Evolutionary conservation across 2,888 invertebrate species (phyloP), one percentile per base, ranked within the genome.

Genomic region (Merodon equestris): DNA sequence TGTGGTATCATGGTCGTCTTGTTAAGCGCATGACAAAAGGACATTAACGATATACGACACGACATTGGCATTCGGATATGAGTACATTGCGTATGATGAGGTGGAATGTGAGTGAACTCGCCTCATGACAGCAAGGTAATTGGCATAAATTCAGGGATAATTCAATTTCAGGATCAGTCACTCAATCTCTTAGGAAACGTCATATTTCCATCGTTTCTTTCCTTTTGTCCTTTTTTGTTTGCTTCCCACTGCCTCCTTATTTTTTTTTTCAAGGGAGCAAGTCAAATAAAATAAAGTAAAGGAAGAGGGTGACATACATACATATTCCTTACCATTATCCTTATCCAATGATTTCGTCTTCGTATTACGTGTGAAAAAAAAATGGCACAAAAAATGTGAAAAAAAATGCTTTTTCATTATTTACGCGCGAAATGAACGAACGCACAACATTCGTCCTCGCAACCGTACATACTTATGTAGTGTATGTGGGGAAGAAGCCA

Each of bases 21-120:
- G 58, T 58, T 79, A 79, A 79, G 79, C 79, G 79, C 79, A 79
- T 79, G 79, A 79, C 79, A 79, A 79, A 79, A 79, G 79, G 79
- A 79, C 79, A 79, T 74, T 74, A n/a, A n/a, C n/a, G n/a, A n/a
- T n/a, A n/a, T n/a, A 27, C 27, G 27, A 27, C 27, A 27, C 7
- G 27, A 27, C 7, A 27, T 27, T 27, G 27, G 27, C 27, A 27
- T 27, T 27, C 27, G 27, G 27, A 27, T 27, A 27, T 27, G 27
- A 27, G 27, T 7, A 7, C 63, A 54, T 67, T 68, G 14, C 15
- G 47, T 63, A 75, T 53, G 67, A 19, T 66, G 47, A 60, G 44
- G 14, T 45, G 67, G 47, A 63, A 70, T 76, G 68, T 58, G 68
- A 73, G 73, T 68, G 58, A 64, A 68, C 45, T 79, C 54, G 42